These are phyloP conservation scores for Eilema caniola DNA, from an alignment of 2,888 invertebrate genomes.

Conservation along the genomic window DNA sequence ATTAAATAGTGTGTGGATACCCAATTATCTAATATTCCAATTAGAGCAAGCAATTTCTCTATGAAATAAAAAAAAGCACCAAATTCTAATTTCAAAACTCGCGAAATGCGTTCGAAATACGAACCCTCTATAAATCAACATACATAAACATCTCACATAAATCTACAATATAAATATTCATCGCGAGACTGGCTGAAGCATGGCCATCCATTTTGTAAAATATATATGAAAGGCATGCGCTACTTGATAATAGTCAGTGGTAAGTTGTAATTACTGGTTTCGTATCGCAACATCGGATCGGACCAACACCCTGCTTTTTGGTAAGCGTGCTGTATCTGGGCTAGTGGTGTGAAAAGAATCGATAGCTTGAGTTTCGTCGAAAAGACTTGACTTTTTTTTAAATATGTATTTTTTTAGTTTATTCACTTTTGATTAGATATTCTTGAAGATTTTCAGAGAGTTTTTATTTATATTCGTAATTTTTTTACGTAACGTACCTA, in stretches of 20 bases:
- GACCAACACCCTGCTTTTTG: slow-evolving; percentile 75
- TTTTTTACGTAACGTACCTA: background rate
- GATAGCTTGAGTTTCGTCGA: slow-evolving; percentile 30
- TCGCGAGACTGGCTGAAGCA: slow-evolving; percentile 69
- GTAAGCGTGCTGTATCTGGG: slow-evolving; percentile 52
- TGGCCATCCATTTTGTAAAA: slow-evolving; percentile 83
- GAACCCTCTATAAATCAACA: slow-evolving; percentile 68
- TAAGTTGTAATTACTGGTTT: slow-evolving; percentile 80
- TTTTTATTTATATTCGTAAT: background rate
- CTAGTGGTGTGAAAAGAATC: slow-evolving; percentile 49
- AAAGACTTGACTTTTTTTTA: background rate
- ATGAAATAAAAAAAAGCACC: background rate
- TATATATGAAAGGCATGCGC: slow-evolving; percentile 84
- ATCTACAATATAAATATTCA: slow-evolving; percentile 85
- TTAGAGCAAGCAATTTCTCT: background rate
- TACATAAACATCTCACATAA: slow-evolving; percentile 72
- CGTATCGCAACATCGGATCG: slow-evolving; percentile 76
- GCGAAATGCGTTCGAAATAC: slow-evolving; percentile 45
- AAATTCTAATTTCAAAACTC: slow-evolving; percentile 34
- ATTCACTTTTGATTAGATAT: background rate
- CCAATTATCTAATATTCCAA: slow-evolving; percentile 10
- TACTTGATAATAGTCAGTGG: slow-evolving; percentile 85
- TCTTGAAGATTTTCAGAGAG: background rate
- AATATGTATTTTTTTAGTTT: background rate
- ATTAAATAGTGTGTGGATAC: background rate